Conservation (phyloP, 2,113 vertebrate genomes). For the Turnix velox region DNA sequence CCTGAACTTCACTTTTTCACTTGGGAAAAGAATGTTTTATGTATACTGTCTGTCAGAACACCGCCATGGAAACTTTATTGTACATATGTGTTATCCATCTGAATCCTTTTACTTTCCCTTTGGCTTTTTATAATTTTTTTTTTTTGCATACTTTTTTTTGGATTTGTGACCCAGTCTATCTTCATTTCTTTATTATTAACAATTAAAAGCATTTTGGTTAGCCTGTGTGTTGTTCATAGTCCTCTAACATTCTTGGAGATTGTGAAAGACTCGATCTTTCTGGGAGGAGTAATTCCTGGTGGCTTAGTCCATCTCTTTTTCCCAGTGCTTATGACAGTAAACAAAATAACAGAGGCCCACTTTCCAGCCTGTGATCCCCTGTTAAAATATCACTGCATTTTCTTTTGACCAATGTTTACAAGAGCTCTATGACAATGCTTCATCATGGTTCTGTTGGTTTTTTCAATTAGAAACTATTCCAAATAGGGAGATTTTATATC, state of each 20-base stretch:
- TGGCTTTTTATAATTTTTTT: neutral
- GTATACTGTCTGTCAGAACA: neutral
- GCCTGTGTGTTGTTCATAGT: neutral
- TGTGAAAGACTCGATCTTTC: neutral
- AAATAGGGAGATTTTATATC: neutral
- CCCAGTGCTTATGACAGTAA: neutral
- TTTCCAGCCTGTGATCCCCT: neutral
- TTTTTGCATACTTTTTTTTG: neutral
- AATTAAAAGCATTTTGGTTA: neutral
- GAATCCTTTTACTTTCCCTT: neutral
- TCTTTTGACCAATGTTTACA: neutral
- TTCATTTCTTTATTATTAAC: neutral
- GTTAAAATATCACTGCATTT: neutral
- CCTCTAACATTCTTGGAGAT: neutral
- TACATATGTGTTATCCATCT: neutral
- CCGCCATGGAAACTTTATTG: neutral
- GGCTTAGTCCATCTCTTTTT: neutral
- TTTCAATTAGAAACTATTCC: neutral
- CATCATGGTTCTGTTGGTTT: neutral
- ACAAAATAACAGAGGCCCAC: neutral
- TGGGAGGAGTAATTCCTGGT: neutral
- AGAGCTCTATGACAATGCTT: neutral
- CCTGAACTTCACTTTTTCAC: slow-evolving; percentile 33
- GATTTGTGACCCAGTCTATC: neutral
- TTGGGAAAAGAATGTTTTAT: slow-evolving; percentile 36